A percentile compares a stretch with the other conserved stretches of the same genome.
Conservation (phyloP, 2,113 vertebrate species). For the Gambusia holbrooki region DNA sequence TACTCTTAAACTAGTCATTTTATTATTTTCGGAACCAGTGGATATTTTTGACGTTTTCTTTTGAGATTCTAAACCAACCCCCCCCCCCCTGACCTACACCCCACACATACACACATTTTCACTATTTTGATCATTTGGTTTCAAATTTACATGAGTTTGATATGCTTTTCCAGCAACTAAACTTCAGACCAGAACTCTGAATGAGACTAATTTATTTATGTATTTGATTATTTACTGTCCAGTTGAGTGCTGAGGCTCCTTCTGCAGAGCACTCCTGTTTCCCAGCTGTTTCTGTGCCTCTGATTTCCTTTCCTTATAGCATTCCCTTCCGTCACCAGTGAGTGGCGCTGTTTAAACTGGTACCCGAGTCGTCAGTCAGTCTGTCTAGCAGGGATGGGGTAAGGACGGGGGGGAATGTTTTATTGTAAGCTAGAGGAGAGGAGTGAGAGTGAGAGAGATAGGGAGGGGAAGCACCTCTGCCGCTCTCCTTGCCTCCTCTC, state of each 20-base stretch:
- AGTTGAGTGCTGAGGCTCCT: not conserved
- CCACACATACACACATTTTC: too few relatives aligned
- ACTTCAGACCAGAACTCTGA: too few relatives aligned
- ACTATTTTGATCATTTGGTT: too few relatives aligned
- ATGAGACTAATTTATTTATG: too few relatives aligned
- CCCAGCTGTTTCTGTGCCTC: slow-evolving; percentile 38
- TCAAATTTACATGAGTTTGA: too few relatives aligned
- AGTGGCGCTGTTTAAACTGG: slow-evolving; percentile 63
- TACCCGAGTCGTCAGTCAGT: slow-evolving; percentile 61
- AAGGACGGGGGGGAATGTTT: slow-evolving; percentile 18
- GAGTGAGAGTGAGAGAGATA: slow-evolving; percentile 18
- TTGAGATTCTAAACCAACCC: not conserved
- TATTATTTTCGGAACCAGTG: too few relatives aligned
- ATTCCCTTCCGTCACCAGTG: slow-evolving; percentile 47
- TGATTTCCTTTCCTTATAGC: not conserved
- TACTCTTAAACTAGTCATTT: too few relatives aligned
- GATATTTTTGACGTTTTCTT: not conserved
- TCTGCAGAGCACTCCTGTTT: not conserved
- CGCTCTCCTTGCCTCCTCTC: slow-evolving; percentile 57
- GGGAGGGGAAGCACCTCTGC: slow-evolving; percentile 55
- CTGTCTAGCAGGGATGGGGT: slow-evolving; percentile 50
- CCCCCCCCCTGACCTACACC: too few relatives aligned
- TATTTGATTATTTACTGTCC: too few relatives aligned
- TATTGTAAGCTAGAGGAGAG: slow-evolving; percentile 25
- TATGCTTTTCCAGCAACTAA: too few relatives aligned